Conservation (phyloP, 2,113 vertebrate genomes). For the Syrmaticus mikado region DNA sequence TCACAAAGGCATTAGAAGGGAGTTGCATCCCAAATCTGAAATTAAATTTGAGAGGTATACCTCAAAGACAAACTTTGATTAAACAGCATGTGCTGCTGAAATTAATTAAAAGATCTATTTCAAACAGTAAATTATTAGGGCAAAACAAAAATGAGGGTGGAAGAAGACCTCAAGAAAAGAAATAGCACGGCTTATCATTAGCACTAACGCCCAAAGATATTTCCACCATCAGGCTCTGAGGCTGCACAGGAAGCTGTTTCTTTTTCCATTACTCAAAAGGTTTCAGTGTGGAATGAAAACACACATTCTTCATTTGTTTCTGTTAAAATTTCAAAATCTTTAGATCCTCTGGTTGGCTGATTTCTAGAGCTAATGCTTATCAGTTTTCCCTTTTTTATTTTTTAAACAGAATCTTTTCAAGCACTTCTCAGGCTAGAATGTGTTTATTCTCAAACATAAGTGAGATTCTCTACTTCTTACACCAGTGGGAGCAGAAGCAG, state of each 20-base stretch:
- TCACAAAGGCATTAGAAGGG: background rate
- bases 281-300: background rate
- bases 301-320: slow-evolving; percentile 14
- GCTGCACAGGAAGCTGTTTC: background rate
- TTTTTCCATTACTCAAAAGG: background rate
- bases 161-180: background rate
- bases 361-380: background rate
- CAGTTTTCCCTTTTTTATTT: background rate
- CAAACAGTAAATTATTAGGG: background rate
- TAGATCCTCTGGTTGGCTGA: background rate
- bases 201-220: background rate
- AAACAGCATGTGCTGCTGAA: background rate
- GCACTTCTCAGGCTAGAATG: background rate
- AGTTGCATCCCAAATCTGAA: background rate
- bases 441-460: background rate
- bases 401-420: background rate
- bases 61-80: background rate
- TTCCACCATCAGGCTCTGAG: background rate
- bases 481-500: background rate
- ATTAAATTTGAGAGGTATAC: background rate
- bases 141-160: background rate
- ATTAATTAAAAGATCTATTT: background rate
- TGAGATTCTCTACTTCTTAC: background rate
- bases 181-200: background rate
- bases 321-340: background rate